Evolutionary conservation across 2,797 vertebrate species (phyloP).

Genomic region (Galago senegalensis): DNA sequence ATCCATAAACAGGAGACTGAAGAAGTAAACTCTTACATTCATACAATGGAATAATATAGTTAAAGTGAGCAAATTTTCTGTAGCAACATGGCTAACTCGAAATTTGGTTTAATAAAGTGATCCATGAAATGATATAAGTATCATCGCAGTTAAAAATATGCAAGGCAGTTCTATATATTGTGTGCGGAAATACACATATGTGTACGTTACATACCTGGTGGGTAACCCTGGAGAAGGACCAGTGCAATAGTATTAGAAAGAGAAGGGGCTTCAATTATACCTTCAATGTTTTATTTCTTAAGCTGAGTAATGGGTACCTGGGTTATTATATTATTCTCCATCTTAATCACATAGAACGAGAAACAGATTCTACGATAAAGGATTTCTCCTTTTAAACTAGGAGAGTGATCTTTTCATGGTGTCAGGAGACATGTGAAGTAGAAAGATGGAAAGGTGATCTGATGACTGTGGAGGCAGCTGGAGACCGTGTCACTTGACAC

Average conservation of each 20-base stretch:
- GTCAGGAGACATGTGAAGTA: background rate
- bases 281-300: background rate
- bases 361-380: background rate
- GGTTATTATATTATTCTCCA: background rate
- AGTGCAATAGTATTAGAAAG: background rate
- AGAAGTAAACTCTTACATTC: background rate
- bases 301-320: background rate
- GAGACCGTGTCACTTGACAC: background rate
- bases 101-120: background rate
- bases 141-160: background rate
- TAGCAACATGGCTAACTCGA: background rate
- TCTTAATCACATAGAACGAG: constrained; percentile 16
- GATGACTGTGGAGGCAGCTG: background rate
- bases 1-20: background rate
- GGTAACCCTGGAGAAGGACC: background rate
- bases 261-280: background rate
- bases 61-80: background rate
- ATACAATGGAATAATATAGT: background rate
- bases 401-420: background rate
- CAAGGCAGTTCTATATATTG: background rate
- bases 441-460: background rate
- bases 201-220: fast-evolving
- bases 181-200: background rate
- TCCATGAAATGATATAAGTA: background rate
- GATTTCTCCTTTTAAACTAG: background rate